Conservation (phyloP, 1,140 invertebrate species). For the Homarus americanus region DNA sequence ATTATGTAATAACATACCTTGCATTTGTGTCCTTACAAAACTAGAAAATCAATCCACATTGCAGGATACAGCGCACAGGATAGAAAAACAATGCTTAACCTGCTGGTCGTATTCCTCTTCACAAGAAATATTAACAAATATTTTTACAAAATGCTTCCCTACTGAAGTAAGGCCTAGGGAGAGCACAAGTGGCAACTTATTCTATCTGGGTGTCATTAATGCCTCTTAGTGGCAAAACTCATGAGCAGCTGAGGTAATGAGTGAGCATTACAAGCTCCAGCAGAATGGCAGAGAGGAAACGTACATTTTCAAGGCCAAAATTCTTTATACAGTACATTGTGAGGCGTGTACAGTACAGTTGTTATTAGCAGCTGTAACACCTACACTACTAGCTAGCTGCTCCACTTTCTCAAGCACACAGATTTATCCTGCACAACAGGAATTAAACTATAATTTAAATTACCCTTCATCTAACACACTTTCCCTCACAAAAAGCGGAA, state of each 20-base stretch:
- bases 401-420: conserved; percentile 7
- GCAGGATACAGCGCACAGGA: neutral
- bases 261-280: conserved; percentile 9
- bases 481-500: conserved; percentile 23
- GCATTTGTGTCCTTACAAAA: too few relatives aligned
- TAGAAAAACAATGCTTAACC: conserved; percentile 60
- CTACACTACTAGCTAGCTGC: conserved; percentile 11
- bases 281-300: neutral
- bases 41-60: too few relatives aligned
- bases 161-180: conserved; percentile 68
- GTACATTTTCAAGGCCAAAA: conserved; percentile 28
- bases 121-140: conserved; percentile 71
- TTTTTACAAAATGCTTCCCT: conserved; percentile 69
- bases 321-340: conserved; percentile 36
- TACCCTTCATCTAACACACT: neutral
- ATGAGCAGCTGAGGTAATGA: conserved; percentile 40
- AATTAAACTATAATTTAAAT: conserved; percentile 13
- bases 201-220: conserved; percentile 54
- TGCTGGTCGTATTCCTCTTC: conserved; percentile 65
- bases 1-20: too few relatives aligned
- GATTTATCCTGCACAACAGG: conserved; percentile 35
- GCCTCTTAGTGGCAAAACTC: conserved; percentile 37
- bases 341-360: conserved; percentile 16
- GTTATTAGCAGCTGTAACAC: too few relatives aligned
- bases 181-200: conserved; percentile 64